Base-by-base conservation (phyloP, 2,888 invertebrate species). In the Stenodema calcarata region DNA sequence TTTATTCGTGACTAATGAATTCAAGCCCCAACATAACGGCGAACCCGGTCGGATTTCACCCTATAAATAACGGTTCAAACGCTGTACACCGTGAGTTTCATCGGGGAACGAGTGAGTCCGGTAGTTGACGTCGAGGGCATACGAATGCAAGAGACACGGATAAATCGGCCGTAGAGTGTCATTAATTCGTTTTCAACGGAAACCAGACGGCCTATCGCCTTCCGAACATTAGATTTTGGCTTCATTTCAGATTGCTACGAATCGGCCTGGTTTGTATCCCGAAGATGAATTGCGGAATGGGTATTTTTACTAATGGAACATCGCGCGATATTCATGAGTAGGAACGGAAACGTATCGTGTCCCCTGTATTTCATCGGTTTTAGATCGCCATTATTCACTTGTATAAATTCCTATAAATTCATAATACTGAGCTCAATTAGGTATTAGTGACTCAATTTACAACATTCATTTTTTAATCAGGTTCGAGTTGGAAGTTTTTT, bases 201-300 rank as follows among this genome's bases (percentile, higher is more conserved):
- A 41, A 75, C 73, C 1, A 35, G 35, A 18, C 30, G 35, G 4
- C 7, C 70, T 27, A 27, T 30, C 27, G 70, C 70, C 6, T 70
- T 27, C 70, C 35, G 73, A 75, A 75, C 73, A 75, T 41, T 7
- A 18, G 73, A 75, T 41, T 75, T 75, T 75, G 73, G 73, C 73
- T 35, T n/a, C 35, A 35, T 75, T 75, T 75, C 73, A 75, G 73
- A 41, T n/a, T n/a, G 16, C 28, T 75, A 75, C 73, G 30, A 75
- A 41, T 41, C 73, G 73, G 35, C 73, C 73, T 11, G 35, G 41
- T 75, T 62, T 62, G 23, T 62, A 23, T 23, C 23, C 18, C 23
- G 6, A 62, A 62, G 62, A 62, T 62, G 62, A 62, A 62, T 23
- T 1, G 23, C 18, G 27, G 27, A 23, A 18, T 2, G 23, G 23